These are phyloP conservation scores for Ranitomeya imitator DNA, from an alignment of 2,113 vertebrate species.

Conservation along the genomic window DNA sequence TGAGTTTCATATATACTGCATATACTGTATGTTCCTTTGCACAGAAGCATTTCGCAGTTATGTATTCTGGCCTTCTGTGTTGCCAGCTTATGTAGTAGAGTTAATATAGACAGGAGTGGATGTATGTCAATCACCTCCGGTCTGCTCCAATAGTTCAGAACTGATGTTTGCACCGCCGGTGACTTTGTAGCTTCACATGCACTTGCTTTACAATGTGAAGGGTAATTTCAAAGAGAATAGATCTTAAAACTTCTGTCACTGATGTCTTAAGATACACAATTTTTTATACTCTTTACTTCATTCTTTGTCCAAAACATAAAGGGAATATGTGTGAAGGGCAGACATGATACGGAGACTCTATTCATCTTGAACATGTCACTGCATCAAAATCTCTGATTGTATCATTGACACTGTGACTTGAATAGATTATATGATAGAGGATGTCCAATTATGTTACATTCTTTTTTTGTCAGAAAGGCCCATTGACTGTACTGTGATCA, in stretches of 20 bases:
- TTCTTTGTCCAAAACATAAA: background rate
- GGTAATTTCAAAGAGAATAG: conserved; percentile 19
- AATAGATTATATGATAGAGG: background rate
- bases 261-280: conserved; percentile 3
- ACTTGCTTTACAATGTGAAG: conserved; percentile 19
- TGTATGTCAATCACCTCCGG: background rate
- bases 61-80: background rate
- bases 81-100: too few relatives aligned
- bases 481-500: background rate
- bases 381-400: background rate
- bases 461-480: background rate
- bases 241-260: conserved; percentile 12
- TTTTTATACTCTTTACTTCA: background rate
- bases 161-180: background rate
- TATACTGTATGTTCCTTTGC: too few relatives aligned
- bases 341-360: background rate
- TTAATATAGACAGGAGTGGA: background rate
- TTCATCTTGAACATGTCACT: background rate
- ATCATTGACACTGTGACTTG: background rate
- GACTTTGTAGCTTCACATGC: background rate
- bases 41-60: too few relatives aligned
- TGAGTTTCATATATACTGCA: too few relatives aligned
- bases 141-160: background rate
- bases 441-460: background rate
- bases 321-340: background rate